phyloP scores from a whole-genome alignment of 2,797 vertebrate species.

The Silurus lanzhouensis region DNA sequence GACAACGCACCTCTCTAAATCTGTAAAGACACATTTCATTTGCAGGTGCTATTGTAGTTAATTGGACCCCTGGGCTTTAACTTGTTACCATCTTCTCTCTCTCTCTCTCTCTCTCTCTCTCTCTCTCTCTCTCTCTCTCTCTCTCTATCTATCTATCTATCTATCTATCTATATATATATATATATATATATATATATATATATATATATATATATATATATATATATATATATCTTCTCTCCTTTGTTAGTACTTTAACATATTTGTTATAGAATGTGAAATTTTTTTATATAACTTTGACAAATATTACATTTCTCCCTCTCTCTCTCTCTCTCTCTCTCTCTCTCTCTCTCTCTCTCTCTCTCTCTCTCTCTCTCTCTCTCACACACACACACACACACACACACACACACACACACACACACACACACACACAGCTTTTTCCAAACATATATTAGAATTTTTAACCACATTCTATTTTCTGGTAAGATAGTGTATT shows the following conservation, averaged over 20 bases:
- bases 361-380: not conserved
- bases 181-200: too few species aligned
- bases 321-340: too few species aligned
- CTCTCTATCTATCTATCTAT: too few species aligned
- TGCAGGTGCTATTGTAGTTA: constrained; percentile 54
- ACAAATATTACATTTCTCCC: constrained; percentile 19
- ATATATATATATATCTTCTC: not conserved
- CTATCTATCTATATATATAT: too few species aligned
- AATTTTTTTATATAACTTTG: constrained; percentile 40
- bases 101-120: not conserved
- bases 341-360: not conserved
- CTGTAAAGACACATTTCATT: constrained; percentile 54
- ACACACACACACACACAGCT: not conserved
- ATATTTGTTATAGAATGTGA: constrained; percentile 11
- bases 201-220: too few species aligned
- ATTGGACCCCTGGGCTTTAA: constrained; percentile 59
- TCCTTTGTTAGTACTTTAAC: constrained; percentile 17
- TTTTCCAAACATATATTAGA: not conserved
- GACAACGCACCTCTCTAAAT: constrained; percentile 46
- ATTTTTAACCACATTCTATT: not conserved
- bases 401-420: not conserved
- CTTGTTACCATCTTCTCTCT: constrained; percentile 11
- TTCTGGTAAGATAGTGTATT: not conserved
- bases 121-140: too few species aligned
- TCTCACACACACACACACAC: not conserved